phyloP scores from a whole-genome alignment of 2,113 vertebrate species.

The Cinclus mexicanus region DNA sequence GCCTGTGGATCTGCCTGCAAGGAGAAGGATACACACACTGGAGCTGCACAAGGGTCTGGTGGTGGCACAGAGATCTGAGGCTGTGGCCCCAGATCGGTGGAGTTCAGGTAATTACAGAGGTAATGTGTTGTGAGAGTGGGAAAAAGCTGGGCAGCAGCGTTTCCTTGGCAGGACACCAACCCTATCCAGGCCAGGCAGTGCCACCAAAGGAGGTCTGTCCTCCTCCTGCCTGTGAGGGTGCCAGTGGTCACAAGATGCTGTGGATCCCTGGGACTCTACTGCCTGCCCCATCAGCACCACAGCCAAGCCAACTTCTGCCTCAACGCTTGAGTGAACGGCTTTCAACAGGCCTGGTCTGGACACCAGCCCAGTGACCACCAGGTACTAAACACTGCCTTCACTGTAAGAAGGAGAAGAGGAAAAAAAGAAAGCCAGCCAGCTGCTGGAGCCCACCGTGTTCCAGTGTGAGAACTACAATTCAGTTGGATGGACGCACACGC shows the following conservation, averaged over 20 bases:
- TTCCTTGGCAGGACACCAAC: slow-evolving; percentile 49
- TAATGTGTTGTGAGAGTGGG: slow-evolving; percentile 41
- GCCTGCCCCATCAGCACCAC: background rate
- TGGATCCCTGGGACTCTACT: slow-evolving; percentile 5
- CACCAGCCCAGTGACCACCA: background rate
- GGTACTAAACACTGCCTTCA: background rate
- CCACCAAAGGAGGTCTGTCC: slow-evolving; percentile 13
- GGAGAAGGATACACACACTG: background rate
- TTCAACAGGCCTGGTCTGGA: background rate
- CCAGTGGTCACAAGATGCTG: background rate
- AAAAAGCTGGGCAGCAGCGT: slow-evolving; percentile 45
- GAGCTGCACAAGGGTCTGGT: background rate
- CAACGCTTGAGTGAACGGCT: background rate
- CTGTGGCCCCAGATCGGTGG: background rate
- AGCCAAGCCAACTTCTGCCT: slow-evolving; percentile 10
- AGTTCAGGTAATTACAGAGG: slow-evolving; percentile 49
- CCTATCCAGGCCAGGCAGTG: slow-evolving; percentile 16
- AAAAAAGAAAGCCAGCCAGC: slow-evolving; percentile 22
- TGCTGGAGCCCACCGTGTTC: slow-evolving; percentile 46
- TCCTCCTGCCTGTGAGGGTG: background rate
- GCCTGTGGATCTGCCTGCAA: background rate
- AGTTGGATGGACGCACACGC: background rate
- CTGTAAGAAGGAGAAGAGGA: background rate
- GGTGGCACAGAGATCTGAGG: background rate
- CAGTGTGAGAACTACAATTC: slow-evolving; percentile 70